These are phyloP conservation scores for Iphiclides podalirius DNA, from an alignment of 2,888 invertebrate genomes.

Conservation along the genomic window DNA sequence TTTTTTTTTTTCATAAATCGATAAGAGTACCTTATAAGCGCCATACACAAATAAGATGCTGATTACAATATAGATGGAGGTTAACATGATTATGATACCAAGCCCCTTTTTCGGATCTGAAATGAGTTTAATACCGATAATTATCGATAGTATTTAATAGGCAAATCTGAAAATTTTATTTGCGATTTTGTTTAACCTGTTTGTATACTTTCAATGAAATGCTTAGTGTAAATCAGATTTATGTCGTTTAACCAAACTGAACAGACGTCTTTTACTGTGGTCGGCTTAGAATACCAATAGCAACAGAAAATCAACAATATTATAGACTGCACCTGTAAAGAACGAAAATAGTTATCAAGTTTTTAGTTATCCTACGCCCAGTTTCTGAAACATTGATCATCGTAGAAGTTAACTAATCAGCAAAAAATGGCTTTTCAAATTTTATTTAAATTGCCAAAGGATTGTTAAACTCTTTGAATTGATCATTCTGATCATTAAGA, in stretches of 20 bases:
- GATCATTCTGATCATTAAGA: too few relatives aligned
- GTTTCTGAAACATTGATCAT: too few relatives aligned
- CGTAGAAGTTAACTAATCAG: too few relatives aligned
- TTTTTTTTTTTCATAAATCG: too few relatives aligned
- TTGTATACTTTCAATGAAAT: conserved; percentile 45
- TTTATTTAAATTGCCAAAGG: too few relatives aligned
- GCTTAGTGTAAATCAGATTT: conserved; percentile 51
- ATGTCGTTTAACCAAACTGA: conserved; percentile 42
- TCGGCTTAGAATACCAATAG: conserved; percentile 41
- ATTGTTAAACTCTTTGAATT: too few relatives aligned
- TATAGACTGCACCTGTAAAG: conserved; percentile 59
- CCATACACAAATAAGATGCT: conserved; percentile 60
- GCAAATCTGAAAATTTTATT: too few relatives aligned
- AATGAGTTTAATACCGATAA: conserved; percentile 26
- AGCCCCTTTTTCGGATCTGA: conserved; percentile 59
- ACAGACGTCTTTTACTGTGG: conserved; percentile 42
- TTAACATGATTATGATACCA: conserved; percentile 42
- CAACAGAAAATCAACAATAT: conserved; percentile 40
- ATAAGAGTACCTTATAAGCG: conserved; percentile 53
- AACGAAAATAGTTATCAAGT: too few relatives aligned
- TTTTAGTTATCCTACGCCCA: too few relatives aligned
- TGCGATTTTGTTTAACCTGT: conserved; percentile 38
- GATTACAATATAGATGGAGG: conserved; percentile 49
- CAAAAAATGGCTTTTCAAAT: too few relatives aligned
- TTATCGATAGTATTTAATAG: too few relatives aligned